A percentile compares a stretch with the other conserved stretches of the same genome.
Conservation (phyloP, 2,888 invertebrate species). For the Cephus pygmeus region DNA sequence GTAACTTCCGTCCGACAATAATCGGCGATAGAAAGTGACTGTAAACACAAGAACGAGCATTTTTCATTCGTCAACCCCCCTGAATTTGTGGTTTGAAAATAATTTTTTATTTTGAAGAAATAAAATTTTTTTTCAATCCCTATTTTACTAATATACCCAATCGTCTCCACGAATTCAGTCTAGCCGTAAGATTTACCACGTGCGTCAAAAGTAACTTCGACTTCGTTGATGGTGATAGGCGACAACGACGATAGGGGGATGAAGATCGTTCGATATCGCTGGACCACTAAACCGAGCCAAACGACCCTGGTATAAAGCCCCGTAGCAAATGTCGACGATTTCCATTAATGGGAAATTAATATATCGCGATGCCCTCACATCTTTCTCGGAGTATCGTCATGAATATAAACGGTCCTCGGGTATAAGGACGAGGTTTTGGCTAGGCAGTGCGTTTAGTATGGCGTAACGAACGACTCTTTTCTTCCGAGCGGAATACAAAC, state of each 20-base stretch:
- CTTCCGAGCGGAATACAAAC: conserved; percentile 53
- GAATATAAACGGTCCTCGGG: conserved; percentile 39
- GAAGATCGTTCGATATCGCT: neutral
- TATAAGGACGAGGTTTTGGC: conserved; percentile 11
- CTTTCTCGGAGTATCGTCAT: conserved; percentile 36
- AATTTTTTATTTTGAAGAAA: too few relatives aligned
- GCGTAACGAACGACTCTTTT: conserved; percentile 54
- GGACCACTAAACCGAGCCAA: neutral
- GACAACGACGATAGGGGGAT: neutral
- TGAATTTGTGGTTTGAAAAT: too few relatives aligned
- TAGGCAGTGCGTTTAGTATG: conserved; percentile 8
- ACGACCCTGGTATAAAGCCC: neutral
- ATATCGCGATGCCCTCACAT: conserved; percentile 35
- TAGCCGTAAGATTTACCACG: too few relatives aligned
- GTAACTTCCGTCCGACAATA: too few relatives aligned
- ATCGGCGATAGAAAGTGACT: too few relatives aligned
- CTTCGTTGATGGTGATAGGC: too few relatives aligned
- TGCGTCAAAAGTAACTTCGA: too few relatives aligned
- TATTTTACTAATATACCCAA: too few relatives aligned
- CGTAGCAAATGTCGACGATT: conserved; percentile 23
- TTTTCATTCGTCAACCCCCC: too few relatives aligned
- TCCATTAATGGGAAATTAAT: conserved; percentile 49
- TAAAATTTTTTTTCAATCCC: too few relatives aligned
- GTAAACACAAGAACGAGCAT: too few relatives aligned
- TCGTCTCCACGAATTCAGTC: too few relatives aligned